Conservation (phyloP, 2,113 vertebrate species). For the Centrocercus urophasianus region DNA sequence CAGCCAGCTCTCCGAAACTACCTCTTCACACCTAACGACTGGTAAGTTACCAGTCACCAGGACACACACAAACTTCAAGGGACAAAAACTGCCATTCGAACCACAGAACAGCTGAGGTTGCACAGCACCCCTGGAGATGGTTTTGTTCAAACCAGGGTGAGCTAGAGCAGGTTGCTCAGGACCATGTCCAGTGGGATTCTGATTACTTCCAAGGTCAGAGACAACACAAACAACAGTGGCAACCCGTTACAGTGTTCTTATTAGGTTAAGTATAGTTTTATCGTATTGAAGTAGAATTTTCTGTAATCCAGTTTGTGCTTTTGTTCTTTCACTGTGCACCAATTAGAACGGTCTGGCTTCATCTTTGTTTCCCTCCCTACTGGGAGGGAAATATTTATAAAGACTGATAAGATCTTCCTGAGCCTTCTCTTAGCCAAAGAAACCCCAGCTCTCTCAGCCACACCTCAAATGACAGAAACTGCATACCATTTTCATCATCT, state of each 20-base stretch:
- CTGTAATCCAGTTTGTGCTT: background rate
- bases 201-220: background rate
- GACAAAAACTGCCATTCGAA: background rate
- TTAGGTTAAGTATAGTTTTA: background rate
- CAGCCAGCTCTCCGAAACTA: background rate
- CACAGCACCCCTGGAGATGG: background rate
- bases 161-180: background rate
- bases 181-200: background rate
- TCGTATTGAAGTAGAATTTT: background rate
- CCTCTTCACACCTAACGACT: accelerated
- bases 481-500: background rate
- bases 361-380: background rate
- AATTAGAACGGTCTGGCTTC: background rate
- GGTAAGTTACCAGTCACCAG: background rate
- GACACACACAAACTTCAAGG: no score
- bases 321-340: background rate
- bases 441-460: background rate
- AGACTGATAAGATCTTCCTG: background rate
- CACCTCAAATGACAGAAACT: background rate
- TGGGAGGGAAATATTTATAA: background rate
- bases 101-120: background rate
- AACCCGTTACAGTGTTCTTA: background rate
- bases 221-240: background rate
- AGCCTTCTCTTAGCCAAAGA: background rate
- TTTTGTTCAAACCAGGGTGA: background rate